These are phyloP conservation scores for Syngnathus floridae DNA, from an alignment of 2,113 vertebrate genomes.

Conservation along the genomic window DNA sequence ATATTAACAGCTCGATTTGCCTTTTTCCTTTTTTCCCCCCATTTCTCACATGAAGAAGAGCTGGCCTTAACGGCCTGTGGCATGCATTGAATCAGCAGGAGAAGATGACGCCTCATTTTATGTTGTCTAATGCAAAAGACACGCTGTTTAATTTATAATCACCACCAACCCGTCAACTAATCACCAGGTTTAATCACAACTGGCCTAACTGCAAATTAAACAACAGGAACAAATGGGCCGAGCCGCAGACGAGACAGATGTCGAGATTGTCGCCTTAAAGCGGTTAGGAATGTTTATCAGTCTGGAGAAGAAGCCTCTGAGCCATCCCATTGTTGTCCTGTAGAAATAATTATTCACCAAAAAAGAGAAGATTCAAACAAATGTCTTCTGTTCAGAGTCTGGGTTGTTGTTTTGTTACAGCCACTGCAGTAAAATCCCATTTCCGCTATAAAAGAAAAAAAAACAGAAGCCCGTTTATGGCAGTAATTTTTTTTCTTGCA, in stretches of 20 bases:
- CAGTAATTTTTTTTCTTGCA: neutral
- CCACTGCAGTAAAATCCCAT: neutral
- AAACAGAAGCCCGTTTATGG: neutral
- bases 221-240: conserved; percentile 20
- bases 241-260: conserved; percentile 23
- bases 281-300: conserved; percentile 1
- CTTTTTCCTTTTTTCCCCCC: neutral
- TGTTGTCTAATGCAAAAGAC: conserved; percentile 30
- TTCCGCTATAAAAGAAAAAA: neutral
- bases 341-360: neutral
- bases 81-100: conserved; percentile 36
- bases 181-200: conserved; percentile 50
- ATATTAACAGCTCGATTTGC: conserved; percentile 15
- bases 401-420: neutral
- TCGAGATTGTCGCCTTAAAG: conserved; percentile 17
- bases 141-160: conserved; percentile 43
- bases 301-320: conserved; percentile 1
- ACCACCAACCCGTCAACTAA: conserved; percentile 51
- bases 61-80: conserved; percentile 22
- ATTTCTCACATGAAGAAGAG: conserved; percentile 31
- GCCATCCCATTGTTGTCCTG: neutral
- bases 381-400: neutral
- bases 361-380: neutral
- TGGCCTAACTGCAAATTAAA: conserved; percentile 36
- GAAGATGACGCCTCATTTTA: conserved; percentile 35